These are phyloP conservation scores for Philotrypesis tridentata DNA, from an alignment of 1,140 invertebrate species.

Conservation along the genomic window DNA sequence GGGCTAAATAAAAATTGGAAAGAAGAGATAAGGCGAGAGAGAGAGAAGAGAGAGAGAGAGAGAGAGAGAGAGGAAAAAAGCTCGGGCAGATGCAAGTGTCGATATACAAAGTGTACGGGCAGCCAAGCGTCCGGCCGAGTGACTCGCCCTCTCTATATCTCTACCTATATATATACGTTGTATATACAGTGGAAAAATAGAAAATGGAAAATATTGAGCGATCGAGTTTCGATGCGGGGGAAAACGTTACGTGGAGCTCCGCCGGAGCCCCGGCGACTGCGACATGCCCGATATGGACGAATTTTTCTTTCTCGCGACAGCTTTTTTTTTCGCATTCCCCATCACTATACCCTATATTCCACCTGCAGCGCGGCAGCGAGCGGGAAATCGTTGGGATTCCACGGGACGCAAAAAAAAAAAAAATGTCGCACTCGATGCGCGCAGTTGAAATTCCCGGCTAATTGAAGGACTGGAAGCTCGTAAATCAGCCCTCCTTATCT, in stretches of 20 bases:
- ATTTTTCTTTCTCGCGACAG: constrained; percentile 17
- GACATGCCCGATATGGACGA: constrained; percentile 38
- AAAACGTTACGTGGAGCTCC: constrained; percentile 26
- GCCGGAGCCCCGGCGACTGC: constrained; percentile 16
- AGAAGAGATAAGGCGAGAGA: neutral
- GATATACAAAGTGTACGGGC: constrained; percentile 40
- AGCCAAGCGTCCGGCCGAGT: neutral
- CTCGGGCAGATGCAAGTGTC: constrained; percentile 14
- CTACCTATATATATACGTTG: too few species aligned
- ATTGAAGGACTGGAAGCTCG: neutral
- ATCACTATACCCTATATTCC: neutral
- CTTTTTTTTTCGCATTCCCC: too few species aligned
- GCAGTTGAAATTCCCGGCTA: neutral
- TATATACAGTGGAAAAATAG: neutral
- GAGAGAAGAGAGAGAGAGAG: neutral
- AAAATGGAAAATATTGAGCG: constrained; percentile 40
- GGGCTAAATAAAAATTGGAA: constrained; percentile 11
- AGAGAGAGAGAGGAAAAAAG: neutral
- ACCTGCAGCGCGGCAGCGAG: neutral
- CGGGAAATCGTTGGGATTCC: neutral
- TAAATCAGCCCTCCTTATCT: constrained; percentile 1
- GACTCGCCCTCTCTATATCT: neutral
- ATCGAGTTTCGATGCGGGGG: constrained; percentile 45
- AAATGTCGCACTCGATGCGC: neutral
- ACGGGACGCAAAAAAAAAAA: too few species aligned